These are phyloP conservation scores for Oncopodura yosiiana DNA, from an alignment of 1,140 invertebrate species.

Conservation along the genomic window DNA sequence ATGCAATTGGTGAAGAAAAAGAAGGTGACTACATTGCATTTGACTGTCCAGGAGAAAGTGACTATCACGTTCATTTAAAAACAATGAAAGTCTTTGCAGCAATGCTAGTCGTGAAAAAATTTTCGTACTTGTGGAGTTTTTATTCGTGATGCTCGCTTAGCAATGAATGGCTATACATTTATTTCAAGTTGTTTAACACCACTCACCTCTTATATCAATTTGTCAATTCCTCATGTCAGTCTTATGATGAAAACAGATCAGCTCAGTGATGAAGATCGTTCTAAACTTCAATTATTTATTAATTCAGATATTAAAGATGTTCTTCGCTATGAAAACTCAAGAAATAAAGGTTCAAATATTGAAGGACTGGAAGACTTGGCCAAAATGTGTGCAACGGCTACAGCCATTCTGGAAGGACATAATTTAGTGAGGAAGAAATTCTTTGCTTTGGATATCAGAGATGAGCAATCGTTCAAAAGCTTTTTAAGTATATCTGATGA, in stretches of 20 bases:
- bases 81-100: conserved; percentile 16
- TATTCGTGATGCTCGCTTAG: conserved; percentile 14
- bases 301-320: conserved; percentile 28
- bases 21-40: conserved; percentile 26
- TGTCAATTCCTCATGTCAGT: conserved; percentile 25
- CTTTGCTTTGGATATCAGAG: conserved; percentile 19
- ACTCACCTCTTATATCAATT: conserved; percentile 21
- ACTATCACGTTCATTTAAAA: conserved; percentile 17
- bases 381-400: conserved; percentile 6
- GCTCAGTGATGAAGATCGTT: conserved; percentile 19
- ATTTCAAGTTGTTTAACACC: conserved; percentile 23
- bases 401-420: conserved; percentile 22
- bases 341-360: neutral
- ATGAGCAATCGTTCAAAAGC: conserved; percentile 16
- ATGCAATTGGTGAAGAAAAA: conserved; percentile 16
- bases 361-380: conserved; percentile 11
- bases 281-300: conserved; percentile 23
- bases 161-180: conserved; percentile 20
- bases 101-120: conserved; percentile 21
- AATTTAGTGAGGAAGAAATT: conserved; percentile 23
- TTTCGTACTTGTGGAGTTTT: conserved; percentile 24
- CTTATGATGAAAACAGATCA: conserved; percentile 25
- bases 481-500: conserved; percentile 20
- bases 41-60: conserved; percentile 23
- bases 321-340: conserved; percentile 23